These are phyloP conservation scores for Neostethus bicornis DNA, from an alignment of 2,797 vertebrate species.

Conservation along the genomic window DNA sequence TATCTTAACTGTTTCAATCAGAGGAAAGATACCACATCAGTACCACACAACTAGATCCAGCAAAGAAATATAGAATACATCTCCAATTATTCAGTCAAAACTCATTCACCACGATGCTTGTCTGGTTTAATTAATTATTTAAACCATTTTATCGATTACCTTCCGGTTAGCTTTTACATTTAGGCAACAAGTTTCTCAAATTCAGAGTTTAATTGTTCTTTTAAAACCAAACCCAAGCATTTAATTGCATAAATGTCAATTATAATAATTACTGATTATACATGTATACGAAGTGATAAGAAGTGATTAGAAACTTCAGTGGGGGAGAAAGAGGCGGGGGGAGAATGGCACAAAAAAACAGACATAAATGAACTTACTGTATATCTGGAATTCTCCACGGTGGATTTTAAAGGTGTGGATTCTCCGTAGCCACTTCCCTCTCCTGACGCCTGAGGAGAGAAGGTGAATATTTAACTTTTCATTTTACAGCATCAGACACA, in stretches of 20 bases:
- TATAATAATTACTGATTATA: too few species aligned
- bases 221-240: not conserved
- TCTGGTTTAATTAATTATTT: slow-evolving; percentile 9
- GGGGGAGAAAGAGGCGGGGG: not conserved
- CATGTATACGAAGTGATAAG: too few species aligned
- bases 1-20: not conserved
- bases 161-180: not conserved
- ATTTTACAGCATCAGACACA: not conserved
- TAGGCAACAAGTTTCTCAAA: not conserved
- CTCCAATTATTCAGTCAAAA: too few species aligned
- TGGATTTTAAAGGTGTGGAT: slow-evolving; percentile 19
- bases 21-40: too few species aligned
- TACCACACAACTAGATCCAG: too few species aligned
- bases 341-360: not conserved
- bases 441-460: slow-evolving; percentile 66
- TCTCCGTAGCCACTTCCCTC: slow-evolving; percentile 67
- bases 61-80: too few species aligned
- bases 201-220: not conserved
- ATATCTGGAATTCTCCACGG: slow-evolving; percentile 27
- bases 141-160: not conserved
- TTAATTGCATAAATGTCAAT: too few species aligned
- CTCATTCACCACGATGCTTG: too few species aligned
- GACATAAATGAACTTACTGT: slow-evolving; percentile 47
- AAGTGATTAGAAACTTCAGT: too few species aligned
- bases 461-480: slow-evolving; percentile 13